Percentiles rank a stretch among this genome's conserved stretches.
phyloP scores from a whole-genome alignment of 1,140 invertebrate genomes.

The Pseudomyrmex sp. region DNA sequence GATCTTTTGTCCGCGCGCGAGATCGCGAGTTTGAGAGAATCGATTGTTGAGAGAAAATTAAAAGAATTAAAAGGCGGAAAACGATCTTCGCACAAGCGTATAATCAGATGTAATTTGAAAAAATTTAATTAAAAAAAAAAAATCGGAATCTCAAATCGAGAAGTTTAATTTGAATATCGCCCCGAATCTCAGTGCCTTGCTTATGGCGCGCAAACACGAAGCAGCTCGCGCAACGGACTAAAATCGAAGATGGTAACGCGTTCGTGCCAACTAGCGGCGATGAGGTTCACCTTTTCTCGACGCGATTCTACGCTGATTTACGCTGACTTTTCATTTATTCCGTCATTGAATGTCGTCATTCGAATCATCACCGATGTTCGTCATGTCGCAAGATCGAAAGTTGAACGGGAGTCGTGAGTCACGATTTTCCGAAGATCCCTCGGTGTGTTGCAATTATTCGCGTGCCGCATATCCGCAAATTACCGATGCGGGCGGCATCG shows the following conservation, averaged over 20 bases:
- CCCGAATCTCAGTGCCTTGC: not conserved
- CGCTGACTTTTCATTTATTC: not conserved
- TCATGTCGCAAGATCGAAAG: slow-evolving; percentile 44
- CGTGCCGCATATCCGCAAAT: slow-evolving; percentile 30
- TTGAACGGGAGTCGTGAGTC: slow-evolving; percentile 60
- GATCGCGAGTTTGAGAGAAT: no score
- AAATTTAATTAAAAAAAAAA: no score
- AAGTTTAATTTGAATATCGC: not conserved
- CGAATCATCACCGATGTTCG: not conserved
- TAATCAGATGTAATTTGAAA: no score
- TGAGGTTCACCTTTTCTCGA: slow-evolving; percentile 31
- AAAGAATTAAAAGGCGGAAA: not conserved
- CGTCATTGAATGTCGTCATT: slow-evolving; percentile 5
- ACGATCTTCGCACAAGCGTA: no score
- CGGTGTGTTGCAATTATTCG: slow-evolving; percentile 47
- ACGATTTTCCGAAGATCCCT: slow-evolving; percentile 31
- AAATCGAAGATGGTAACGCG: slow-evolving; percentile 55
- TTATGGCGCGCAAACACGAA: slow-evolving; percentile 30
- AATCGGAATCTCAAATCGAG: not conserved
- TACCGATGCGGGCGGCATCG: not conserved
- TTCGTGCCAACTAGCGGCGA: slow-evolving; percentile 60
- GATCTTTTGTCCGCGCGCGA: not conserved
- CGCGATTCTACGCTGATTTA: not conserved
- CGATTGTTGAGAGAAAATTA: not conserved
- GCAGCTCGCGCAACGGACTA: not conserved